A percentile compares a stretch with the other conserved stretches of the same genome.
Evolutionary conservation across 2,797 vertebrate species (phyloP).

Genomic region (Mus minutoides): DNA sequence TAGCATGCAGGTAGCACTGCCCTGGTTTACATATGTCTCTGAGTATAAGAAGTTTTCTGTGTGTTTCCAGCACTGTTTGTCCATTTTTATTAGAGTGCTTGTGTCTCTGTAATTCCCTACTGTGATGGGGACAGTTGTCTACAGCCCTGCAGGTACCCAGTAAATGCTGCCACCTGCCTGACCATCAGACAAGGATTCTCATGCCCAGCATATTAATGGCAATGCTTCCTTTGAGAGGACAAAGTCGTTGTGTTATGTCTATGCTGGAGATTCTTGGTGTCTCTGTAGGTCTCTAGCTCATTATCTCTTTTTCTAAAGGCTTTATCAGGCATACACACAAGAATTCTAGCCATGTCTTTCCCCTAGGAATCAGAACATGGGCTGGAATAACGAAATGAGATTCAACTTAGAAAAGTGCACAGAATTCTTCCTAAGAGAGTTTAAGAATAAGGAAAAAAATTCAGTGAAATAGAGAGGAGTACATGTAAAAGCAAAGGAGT

Average conservation of each 20-base stretch:
- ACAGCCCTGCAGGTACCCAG: not conserved
- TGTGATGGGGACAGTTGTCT: constrained; percentile 36
- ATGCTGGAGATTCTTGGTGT: constrained; percentile 68
- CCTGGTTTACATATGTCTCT: not conserved
- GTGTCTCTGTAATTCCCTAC: constrained; percentile 3
- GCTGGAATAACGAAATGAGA: constrained; percentile 72
- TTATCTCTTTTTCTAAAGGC: constrained; percentile 79
- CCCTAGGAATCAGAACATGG: constrained; percentile 68
- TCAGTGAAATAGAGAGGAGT: constrained; percentile 53
- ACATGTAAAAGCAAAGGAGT: constrained; percentile 53
- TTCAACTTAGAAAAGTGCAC: constrained; percentile 62
- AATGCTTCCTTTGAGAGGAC: constrained; percentile 71
- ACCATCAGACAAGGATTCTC: constrained; percentile 56
- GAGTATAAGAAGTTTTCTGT: not conserved
- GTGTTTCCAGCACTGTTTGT: constrained; percentile 26
- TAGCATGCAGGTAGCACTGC: not conserved
- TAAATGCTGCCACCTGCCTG: constrained; percentile 58
- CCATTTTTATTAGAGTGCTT: constrained; percentile 58
- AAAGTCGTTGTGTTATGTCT: constrained; percentile 61
- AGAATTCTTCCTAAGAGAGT: constrained; percentile 68
- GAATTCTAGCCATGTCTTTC: constrained; percentile 72
- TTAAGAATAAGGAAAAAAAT: constrained; percentile 19
- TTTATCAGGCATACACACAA: constrained; percentile 73
- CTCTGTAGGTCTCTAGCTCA: constrained; percentile 75
- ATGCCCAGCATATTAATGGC: constrained; percentile 68